Percentiles rank a stretch among this genome's conserved stretches.
Evolutionary conservation across 2,797 vertebrate genomes (phyloP).

Genomic region (Fistularia tabacaria): DNA sequence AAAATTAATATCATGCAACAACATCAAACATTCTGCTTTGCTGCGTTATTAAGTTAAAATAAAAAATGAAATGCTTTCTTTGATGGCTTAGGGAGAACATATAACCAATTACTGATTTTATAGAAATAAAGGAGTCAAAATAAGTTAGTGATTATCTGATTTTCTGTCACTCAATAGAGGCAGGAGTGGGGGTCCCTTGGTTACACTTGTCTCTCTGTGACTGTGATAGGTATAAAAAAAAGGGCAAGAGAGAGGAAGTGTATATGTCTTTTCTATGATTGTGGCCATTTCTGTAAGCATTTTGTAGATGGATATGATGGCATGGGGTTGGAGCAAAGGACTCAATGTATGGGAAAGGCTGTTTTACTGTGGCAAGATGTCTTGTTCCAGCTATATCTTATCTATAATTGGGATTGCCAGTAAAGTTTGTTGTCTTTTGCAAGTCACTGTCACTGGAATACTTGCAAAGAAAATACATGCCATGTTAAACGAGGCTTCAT

Average conservation of each 20-base stretch:
- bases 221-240: not conserved
- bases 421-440: not conserved
- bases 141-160: conserved; percentile 5
- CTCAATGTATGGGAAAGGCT: not conserved
- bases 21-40: conserved; percentile 16
- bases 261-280: not conserved
- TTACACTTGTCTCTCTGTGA: conserved; percentile 3
- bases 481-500: conserved; percentile 26
- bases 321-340: too few species aligned
- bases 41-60: not conserved
- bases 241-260: not conserved
- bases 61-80: not conserved
- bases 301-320: not conserved
- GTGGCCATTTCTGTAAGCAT: too few species aligned
- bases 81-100: not conserved
- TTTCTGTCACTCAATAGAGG: not conserved
- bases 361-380: not conserved
- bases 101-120: not conserved
- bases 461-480: conserved; percentile 12
- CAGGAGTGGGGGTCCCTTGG: not conserved
- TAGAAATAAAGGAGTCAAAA: conserved; percentile 8
- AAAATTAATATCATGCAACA: conserved; percentile 28
- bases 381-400: not conserved
- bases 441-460: conserved; percentile 5
- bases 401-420: not conserved